phyloP scores from a whole-genome alignment of 2,113 vertebrate genomes.

The Megatriorchis doriae region DNA sequence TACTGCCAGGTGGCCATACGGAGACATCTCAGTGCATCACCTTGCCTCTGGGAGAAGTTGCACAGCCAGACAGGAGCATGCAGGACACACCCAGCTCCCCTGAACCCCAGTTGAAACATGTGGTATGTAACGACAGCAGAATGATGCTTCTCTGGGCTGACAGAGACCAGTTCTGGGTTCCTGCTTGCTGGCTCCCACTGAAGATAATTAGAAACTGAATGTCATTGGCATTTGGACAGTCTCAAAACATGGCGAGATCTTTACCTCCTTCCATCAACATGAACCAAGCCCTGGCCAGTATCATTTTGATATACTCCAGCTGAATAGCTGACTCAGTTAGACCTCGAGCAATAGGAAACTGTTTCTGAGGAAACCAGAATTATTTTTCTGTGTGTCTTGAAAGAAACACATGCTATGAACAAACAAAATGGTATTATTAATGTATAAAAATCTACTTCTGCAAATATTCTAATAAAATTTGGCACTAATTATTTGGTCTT shows the following conservation, averaged over 20 bases:
- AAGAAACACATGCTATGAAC: not conserved
- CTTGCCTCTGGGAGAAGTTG: not conserved
- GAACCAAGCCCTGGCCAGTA: not conserved
- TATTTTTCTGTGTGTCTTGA: not conserved
- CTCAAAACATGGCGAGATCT: not conserved
- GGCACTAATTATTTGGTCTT: not conserved
- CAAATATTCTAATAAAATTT: not conserved
- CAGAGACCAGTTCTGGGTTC: not conserved
- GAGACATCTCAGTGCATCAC: not conserved
- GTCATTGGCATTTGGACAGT: not conserved
- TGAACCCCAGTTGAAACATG: not conserved
- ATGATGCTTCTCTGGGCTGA: not conserved
- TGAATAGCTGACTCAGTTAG: not conserved
- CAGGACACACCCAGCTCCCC: not conserved
- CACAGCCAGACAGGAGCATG: not conserved
- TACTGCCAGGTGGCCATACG: not conserved
- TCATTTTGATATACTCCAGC: not conserved
- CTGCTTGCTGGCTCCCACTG: not conserved
- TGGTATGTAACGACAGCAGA: not conserved
- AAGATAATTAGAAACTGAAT: not conserved
- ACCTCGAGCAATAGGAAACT: not conserved
- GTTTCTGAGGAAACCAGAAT: not conserved
- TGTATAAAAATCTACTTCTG: not conserved
- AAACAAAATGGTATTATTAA: not conserved
- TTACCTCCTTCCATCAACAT: not conserved